Conservation (phyloP, 2,888 invertebrate genomes). For the Furcula furcula region DNA sequence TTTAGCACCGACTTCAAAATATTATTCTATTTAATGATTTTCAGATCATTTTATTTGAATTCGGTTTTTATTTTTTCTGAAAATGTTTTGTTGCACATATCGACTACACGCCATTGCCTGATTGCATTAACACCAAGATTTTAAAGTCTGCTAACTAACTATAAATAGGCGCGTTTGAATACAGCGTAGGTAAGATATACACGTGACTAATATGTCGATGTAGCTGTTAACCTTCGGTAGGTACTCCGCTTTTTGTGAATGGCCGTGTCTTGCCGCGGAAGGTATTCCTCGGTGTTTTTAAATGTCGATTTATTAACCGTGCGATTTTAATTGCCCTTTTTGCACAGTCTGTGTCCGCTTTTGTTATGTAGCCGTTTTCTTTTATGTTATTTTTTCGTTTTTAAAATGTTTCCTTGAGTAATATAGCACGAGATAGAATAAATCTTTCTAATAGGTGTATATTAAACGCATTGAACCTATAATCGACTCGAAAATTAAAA, state of each 20-base stretch:
- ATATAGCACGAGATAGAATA: no score
- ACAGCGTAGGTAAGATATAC: slow-evolving; percentile 9
- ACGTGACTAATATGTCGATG: slow-evolving; percentile 8
- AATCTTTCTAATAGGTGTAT: no score
- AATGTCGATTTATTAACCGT: slow-evolving; percentile 29
- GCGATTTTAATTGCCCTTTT: slow-evolving; percentile 28
- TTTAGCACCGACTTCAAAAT: no score
- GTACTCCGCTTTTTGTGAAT: slow-evolving; percentile 29
- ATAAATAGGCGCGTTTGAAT: slow-evolving; percentile 6
- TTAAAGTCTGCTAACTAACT: neutral
- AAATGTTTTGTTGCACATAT: no score
- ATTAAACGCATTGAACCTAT: no score
- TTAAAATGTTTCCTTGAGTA: no score
- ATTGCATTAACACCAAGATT: no score
- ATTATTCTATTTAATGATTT: no score
- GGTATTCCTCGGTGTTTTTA: slow-evolving; percentile 18
- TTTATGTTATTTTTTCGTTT: neutral
- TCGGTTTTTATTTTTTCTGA: no score
- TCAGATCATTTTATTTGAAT: no score
- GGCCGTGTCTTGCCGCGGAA: slow-evolving; percentile 11
- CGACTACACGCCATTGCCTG: no score
- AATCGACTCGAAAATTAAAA: no score
- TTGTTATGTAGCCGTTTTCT: slow-evolving; percentile 14
- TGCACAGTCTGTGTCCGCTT: slow-evolving; percentile 25
- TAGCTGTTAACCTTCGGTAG: slow-evolving; percentile 27